Evolutionary conservation across 2,113 vertebrate genomes (phyloP).

Genomic region (Otocyon megalotis): DNA sequence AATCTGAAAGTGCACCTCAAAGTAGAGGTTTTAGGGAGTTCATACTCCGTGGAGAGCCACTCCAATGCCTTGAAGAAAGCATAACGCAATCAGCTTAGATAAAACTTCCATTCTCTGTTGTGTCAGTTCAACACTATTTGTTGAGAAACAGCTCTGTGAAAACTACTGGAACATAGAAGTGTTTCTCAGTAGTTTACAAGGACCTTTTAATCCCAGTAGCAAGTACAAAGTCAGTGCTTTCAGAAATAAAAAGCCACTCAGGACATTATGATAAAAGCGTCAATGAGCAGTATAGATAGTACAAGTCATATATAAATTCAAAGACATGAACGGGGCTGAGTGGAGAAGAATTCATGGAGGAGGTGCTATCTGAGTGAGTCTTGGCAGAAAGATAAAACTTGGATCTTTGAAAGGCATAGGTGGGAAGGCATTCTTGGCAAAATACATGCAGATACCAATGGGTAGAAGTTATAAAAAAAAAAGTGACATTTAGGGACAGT

Average conservation of each 20-base stretch:
- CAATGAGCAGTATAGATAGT: background rate
- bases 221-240: background rate
- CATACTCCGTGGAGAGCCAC: background rate
- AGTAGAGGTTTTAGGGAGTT: background rate
- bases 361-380: background rate
- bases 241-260: background rate
- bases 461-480: constrained; percentile 17
- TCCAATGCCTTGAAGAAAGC: background rate
- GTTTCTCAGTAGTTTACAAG: background rate
- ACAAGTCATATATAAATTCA: background rate
- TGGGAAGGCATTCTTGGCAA: background rate
- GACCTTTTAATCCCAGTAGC: background rate
- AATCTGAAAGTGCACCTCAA: background rate
- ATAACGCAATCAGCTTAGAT: background rate
- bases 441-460: background rate
- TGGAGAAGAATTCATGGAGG: background rate
- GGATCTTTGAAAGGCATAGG: background rate
- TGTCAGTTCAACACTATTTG: background rate
- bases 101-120: background rate
- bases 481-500: background rate
- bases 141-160: background rate
- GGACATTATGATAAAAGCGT: background rate
- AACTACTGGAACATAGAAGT: background rate
- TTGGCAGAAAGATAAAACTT: background rate
- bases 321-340: background rate